Evolutionary conservation across 2,113 vertebrate genomes (phyloP).

Genomic region (Muntiacus reevesi): DNA sequence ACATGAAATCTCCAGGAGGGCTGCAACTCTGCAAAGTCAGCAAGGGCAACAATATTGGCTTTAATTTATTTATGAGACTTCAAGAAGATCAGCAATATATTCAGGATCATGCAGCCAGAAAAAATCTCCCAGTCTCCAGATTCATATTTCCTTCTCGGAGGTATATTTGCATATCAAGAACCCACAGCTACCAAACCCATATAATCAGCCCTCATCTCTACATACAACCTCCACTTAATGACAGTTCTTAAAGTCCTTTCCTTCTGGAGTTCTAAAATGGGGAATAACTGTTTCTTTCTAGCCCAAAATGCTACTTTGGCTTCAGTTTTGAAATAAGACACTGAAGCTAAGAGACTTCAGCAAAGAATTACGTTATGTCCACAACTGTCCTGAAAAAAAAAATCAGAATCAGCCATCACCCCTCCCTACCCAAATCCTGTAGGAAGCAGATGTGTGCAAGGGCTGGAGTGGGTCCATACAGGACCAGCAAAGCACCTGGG

Average conservation of each 20-base stretch:
- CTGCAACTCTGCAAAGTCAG: not conserved
- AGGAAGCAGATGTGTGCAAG: not conserved
- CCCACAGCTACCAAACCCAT: not conserved
- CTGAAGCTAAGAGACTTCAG: not conserved
- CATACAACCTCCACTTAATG: not conserved
- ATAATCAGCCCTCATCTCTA: not conserved
- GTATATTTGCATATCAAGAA: not conserved
- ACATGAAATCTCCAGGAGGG: not conserved
- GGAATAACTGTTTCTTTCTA: not conserved
- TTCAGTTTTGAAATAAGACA: slow-evolving; percentile 10
- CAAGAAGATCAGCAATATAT: not conserved
- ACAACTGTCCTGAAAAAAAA: not conserved
- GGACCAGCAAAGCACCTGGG: not conserved
- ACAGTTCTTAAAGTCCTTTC: not conserved
- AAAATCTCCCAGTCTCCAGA: not conserved
- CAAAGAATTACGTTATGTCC: not conserved
- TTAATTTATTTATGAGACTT: not conserved
- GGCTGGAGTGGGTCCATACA: not conserved
- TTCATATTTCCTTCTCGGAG: not conserved
- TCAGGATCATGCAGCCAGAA: not conserved
- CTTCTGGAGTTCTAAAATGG: not conserved
- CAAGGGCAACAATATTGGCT: not conserved
- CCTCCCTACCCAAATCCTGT: not conserved
- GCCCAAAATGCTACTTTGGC: not conserved
- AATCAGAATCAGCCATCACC: not conserved